Evolutionary conservation across 2,888 invertebrate genomes (phyloP).

Genomic region (Apodemia mormo): DNA sequence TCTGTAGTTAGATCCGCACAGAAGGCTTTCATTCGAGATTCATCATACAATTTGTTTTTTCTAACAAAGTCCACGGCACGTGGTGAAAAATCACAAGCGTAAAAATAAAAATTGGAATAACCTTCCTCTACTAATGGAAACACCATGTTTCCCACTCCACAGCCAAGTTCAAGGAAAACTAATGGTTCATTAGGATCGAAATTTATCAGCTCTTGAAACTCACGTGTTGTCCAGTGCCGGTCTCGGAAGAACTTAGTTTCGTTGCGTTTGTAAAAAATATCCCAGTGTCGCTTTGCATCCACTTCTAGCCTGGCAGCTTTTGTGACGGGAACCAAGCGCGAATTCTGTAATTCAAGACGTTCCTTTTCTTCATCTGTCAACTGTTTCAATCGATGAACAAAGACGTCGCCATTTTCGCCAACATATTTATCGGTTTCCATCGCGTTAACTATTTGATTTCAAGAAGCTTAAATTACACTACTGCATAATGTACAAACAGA

Average conservation of each 20-base stretch:
- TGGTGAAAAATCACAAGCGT: constrained; percentile 96
- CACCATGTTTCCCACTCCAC: constrained; percentile 98
- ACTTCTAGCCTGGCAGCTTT: constrained; percentile 89
- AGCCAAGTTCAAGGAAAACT: constrained; percentile 91
- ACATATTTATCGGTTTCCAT: constrained; percentile 64
- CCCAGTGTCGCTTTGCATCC: constrained; percentile 95
- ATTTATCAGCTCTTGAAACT: constrained; percentile 91
- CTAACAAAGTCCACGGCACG: constrained; percentile 94
- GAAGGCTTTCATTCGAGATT: constrained; percentile 87
- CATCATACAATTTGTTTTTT: constrained; percentile 84
- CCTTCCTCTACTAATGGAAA: constrained; percentile 94
- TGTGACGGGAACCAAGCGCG: constrained; percentile 80
- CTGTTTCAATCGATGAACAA: constrained; percentile 70
- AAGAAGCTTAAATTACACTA: not conserved
- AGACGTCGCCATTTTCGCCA: constrained; percentile 51
- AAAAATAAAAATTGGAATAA: constrained; percentile 83
- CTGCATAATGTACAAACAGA: not conserved
- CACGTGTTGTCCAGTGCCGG: constrained; percentile 97
- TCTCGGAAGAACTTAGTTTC: constrained; percentile 96
- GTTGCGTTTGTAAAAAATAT: constrained; percentile 97
- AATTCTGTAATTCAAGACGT: constrained; percentile 85
- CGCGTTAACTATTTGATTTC: constrained; percentile 31
- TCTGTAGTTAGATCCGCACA: constrained; percentile 91
- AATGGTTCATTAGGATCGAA: constrained; percentile 80
- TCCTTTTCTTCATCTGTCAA: constrained; percentile 83